phyloP scores from a whole-genome alignment of 2,113 vertebrate genomes.

The Semnopithecus entellus region DNA sequence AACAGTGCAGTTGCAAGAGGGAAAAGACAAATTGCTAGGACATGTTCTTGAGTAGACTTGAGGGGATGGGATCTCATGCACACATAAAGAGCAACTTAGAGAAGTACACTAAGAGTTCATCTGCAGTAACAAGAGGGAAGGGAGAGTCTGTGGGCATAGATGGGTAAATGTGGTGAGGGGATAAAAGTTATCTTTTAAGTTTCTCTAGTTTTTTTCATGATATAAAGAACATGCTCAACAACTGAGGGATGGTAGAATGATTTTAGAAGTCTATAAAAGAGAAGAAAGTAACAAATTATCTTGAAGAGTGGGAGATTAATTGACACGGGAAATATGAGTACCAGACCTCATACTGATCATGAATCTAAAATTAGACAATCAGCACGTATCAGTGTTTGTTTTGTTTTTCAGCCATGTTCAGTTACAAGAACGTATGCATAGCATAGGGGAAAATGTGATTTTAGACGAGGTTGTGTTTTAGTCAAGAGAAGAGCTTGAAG shows the following conservation, averaged over 20 bases:
- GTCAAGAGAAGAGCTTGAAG: background rate
- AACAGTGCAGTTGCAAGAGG: background rate
- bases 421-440: background rate
- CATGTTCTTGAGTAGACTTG: background rate
- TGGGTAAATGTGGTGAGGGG: background rate
- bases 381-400: background rate
- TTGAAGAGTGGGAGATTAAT: background rate
- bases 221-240: background rate
- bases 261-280: background rate
- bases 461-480: background rate
- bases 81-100: background rate
- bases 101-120: background rate
- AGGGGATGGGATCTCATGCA: background rate
- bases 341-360: background rate
- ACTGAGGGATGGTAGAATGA: background rate
- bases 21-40: background rate
- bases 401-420: background rate
- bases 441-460: background rate
- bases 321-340: background rate
- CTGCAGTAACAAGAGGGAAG: background rate
- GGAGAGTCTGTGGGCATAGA: background rate
- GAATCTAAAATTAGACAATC: background rate
- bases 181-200: background rate
- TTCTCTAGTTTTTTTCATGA: background rate
- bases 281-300: background rate